Evolutionary conservation across 2,888 invertebrate species (phyloP).

Genomic region (Microctonus brassicae): DNA sequence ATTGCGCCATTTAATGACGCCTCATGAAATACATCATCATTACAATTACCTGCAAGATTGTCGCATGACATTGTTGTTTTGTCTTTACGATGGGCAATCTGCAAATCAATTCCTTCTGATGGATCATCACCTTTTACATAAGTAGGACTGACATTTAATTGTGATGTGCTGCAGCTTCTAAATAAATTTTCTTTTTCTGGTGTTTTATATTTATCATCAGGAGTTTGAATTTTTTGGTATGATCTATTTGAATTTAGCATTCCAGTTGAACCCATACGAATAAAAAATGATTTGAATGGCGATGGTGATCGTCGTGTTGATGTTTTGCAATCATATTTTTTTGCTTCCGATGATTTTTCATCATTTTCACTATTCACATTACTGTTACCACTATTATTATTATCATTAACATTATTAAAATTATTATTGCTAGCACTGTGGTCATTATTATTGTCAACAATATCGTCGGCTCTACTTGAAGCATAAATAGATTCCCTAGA

Average conservation of each 20-base stretch:
- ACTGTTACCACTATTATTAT: slow-evolving; percentile 43
- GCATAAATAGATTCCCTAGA: slow-evolving; percentile 72
- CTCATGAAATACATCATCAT: slow-evolving; percentile 51
- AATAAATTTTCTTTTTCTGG: slow-evolving; percentile 74
- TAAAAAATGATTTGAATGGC: slow-evolving; percentile 80
- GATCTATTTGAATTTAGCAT: slow-evolving; percentile 76
- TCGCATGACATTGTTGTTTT: slow-evolving; percentile 67
- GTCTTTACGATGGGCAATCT: slow-evolving; percentile 64
- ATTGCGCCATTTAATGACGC: slow-evolving; percentile 27
- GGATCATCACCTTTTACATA: slow-evolving; percentile 86
- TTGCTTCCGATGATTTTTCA: slow-evolving; percentile 38
- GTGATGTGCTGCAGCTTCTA: slow-evolving; percentile 83
- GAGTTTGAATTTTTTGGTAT: slow-evolving; percentile 66
- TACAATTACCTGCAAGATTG: slow-evolving; percentile 53
- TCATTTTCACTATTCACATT: slow-evolving; percentile 39
- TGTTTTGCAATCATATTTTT: slow-evolving; percentile 48
- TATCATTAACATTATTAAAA: slow-evolving; percentile 47
- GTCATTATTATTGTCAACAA: slow-evolving; percentile 49
- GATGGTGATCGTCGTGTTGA: slow-evolving; percentile 72
- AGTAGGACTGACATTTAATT: slow-evolving; percentile 75
- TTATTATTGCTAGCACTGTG: slow-evolving; percentile 52
- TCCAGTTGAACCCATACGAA: slow-evolving; percentile 83
- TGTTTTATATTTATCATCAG: slow-evolving; percentile 69
- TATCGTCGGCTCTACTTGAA: slow-evolving; percentile 61
- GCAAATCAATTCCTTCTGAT: slow-evolving; percentile 81